Conservation (phyloP, 1,140 invertebrate genomes). For the Papilio polyxenes region DNA sequence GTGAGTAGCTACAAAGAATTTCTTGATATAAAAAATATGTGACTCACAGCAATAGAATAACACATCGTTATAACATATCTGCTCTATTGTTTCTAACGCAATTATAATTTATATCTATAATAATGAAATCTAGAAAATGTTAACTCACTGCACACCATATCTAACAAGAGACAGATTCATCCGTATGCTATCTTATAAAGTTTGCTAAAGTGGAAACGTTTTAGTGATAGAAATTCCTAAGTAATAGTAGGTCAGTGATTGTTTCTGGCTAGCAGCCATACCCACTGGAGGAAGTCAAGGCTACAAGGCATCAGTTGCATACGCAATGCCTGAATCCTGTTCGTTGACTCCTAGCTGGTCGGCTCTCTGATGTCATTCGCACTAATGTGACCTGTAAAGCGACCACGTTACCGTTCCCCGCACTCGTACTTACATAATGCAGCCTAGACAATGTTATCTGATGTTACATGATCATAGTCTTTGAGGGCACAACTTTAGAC, state of each 20-base stretch:
- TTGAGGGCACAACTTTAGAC: conserved; percentile 57
- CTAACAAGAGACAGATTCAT: not conserved
- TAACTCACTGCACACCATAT: not conserved
- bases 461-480: conserved; percentile 56
- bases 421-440: conserved; percentile 74
- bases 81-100: conserved; percentile 1
- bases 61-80: not conserved
- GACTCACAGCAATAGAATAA: conserved; percentile 1
- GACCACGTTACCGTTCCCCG: conserved; percentile 72
- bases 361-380: conserved; percentile 75
- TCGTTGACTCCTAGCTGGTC: conserved; percentile 77
- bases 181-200: not conserved
- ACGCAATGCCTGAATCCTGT: conserved; percentile 76
- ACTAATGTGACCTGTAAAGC: conserved; percentile 75
- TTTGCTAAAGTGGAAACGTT: conserved; percentile 1
- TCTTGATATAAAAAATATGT: not conserved
- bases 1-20: not conserved
- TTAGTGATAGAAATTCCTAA: conserved; percentile 53
- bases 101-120: conserved; percentile 12
- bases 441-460: conserved; percentile 63
- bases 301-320: conserved; percentile 68
- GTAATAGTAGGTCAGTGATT: conserved; percentile 61
- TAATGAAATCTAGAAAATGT: not conserved
- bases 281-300: conserved; percentile 71
- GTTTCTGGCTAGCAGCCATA: conserved; percentile 66